Base-by-base conservation (phyloP, 1,140 invertebrate genomes). In the Procambarus clarkii region DNA sequence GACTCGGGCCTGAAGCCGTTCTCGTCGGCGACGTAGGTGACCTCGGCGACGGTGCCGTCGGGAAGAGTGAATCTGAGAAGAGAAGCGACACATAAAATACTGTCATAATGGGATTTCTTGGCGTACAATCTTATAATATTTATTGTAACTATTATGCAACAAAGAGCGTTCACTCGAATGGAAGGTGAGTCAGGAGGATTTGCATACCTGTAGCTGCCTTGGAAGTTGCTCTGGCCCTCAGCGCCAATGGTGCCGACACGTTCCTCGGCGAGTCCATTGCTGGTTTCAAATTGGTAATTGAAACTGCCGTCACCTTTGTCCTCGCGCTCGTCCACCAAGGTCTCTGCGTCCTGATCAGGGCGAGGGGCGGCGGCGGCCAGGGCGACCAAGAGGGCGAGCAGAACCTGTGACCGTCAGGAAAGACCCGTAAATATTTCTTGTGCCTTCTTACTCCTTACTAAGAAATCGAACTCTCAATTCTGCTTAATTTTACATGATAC, bases 341-440 rank as follows among this genome's bases (percentile, higher is more conserved):
- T 90, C 45, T 21, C 81, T 11, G 64, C 80, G 15, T 64, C 44
- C 46, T 21, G 5, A 0, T 64, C 81, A 45, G 69, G 69, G 4
- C 76, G 80, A 18, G 88, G 88, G 48, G 88, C 79, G 74, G 88
- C 88, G 13, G 45, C 69, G 81, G 71, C 88, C 11, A 84, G 21
- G 74, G 88, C 81, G 50, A 81, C 48, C 64, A 90, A 81, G 81
- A 80, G 83, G 81, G 81, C 81, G 74, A 90, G n/a, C 21, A 90
- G 7, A n/a, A 84, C 81, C 88, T 90, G 69, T 13, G 54, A 2
- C 86, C 60, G 13, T 18, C 60, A 64, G 60, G 18, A 13, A 54
- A 64, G 0, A 77, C 5, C 34, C 9, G 71, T 54, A 54, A 54
- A 54, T 54, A 54, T 54, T 54, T 54, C 50, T 54, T 54, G 50